Percentiles rank a stretch among this genome's conserved stretches.
phyloP scores from a whole-genome alignment of 2,797 vertebrate genomes.

The Sebastes steindachneri region DNA sequence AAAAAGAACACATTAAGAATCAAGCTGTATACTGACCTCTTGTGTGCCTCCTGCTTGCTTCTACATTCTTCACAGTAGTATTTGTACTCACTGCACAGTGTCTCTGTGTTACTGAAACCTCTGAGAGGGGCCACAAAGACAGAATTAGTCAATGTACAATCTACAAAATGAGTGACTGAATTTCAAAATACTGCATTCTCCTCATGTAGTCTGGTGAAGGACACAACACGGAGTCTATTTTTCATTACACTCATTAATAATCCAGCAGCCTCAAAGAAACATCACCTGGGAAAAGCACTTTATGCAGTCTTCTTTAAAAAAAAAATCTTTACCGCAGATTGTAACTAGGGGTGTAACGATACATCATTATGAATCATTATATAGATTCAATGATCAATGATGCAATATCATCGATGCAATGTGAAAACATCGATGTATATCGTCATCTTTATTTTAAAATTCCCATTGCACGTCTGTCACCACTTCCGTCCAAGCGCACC shows the following conservation, averaged over 20 bases:
- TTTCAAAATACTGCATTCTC: not conserved
- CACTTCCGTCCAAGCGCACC: too few relatives aligned
- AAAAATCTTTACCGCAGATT: not conserved
- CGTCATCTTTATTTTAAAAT: too few relatives aligned
- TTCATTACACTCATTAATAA: not conserved
- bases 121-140: constrained; percentile 74
- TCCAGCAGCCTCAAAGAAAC: not conserved
- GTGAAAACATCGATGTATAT: too few relatives aligned
- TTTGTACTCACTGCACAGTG: constrained; percentile 97
- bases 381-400: too few relatives aligned
- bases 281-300: not conserved
- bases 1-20: not conserved
- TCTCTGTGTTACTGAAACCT: constrained; percentile 99
- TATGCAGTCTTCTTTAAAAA: not conserved
- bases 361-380: too few relatives aligned
- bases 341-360: too few relatives aligned
- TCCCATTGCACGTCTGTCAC: too few relatives aligned
- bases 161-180: not conserved
- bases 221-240: not conserved
- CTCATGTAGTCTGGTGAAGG: not conserved
- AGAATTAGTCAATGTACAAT: not conserved
- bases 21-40: constrained; percentile 85
- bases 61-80: constrained; percentile 99
- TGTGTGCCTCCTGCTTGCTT: constrained; percentile 99
- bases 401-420: too few relatives aligned